These are phyloP conservation scores for Osedax fenrisi DNA, from an alignment of 2,888 invertebrate species.

Conservation along the genomic window DNA sequence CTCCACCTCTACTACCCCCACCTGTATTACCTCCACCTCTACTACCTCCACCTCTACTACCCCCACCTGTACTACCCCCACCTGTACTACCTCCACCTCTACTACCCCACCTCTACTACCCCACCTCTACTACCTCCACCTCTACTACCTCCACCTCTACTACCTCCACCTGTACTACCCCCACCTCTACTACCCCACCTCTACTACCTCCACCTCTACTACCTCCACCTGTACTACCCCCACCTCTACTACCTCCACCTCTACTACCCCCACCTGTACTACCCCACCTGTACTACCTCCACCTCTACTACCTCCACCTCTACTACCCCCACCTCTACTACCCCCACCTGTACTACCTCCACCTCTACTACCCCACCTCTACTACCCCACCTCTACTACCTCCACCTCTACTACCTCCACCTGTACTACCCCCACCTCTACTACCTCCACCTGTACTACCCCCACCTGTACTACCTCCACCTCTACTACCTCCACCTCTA, in stretches of 20 bases:
- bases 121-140: background rate
- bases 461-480: background rate
- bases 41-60: background rate
- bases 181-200: background rate
- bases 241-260: background rate
- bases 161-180: background rate
- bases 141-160: background rate
- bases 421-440: background rate
- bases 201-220: background rate
- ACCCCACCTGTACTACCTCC: background rate
- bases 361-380: background rate
- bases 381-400: background rate
- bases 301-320: background rate
- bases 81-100: slow-evolving; percentile 5
- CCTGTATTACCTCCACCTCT: background rate
- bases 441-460: background rate
- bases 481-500: slow-evolving; percentile 6
- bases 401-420: background rate
- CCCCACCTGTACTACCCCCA: background rate
- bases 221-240: background rate
- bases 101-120: background rate
- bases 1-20: background rate
- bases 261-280: background rate
- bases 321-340: background rate
- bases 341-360: background rate